phyloP scores from a whole-genome alignment of 2,113 vertebrate genomes.

The Ia io region DNA sequence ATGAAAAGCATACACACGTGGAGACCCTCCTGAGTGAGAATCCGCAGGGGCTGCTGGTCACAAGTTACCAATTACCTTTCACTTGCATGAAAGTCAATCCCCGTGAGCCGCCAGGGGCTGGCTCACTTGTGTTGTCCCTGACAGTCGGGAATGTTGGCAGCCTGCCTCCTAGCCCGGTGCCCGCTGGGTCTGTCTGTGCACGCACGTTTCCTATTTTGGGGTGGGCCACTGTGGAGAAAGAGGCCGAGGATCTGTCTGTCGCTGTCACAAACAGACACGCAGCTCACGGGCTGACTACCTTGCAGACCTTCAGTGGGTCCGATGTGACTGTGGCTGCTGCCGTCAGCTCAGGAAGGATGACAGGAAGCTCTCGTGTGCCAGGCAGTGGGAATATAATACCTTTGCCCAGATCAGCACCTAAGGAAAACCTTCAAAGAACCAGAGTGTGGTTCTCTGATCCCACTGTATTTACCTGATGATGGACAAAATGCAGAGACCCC shows the following conservation, averaged over 20 bases:
- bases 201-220: slow-evolving; percentile 74
- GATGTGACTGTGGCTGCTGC: rapidly evolving
- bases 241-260: slow-evolving; percentile 51
- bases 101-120: not conserved
- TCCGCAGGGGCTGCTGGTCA: not conserved
- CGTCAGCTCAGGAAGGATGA: not conserved
- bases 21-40: not conserved
- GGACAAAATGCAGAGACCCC: not conserved
- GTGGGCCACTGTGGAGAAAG: slow-evolving; percentile 55
- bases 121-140: slow-evolving; percentile 4
- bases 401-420: not conserved
- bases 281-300: not conserved
- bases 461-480: not conserved
- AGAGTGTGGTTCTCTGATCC: not conserved
- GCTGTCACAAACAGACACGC: slow-evolving; percentile 30
- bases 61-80: slow-evolving; percentile 23
- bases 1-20: not conserved
- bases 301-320: not conserved
- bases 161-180: not conserved
- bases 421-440: not conserved
- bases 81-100: slow-evolving; percentile 43
- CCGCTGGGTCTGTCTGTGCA: slow-evolving; percentile 59
- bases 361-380: not conserved
- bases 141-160: not conserved
- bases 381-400: not conserved